These are phyloP conservation scores for Porites lobata DNA, from an alignment of 92 coral and sea anemone species.

Conservation along the genomic window DNA sequence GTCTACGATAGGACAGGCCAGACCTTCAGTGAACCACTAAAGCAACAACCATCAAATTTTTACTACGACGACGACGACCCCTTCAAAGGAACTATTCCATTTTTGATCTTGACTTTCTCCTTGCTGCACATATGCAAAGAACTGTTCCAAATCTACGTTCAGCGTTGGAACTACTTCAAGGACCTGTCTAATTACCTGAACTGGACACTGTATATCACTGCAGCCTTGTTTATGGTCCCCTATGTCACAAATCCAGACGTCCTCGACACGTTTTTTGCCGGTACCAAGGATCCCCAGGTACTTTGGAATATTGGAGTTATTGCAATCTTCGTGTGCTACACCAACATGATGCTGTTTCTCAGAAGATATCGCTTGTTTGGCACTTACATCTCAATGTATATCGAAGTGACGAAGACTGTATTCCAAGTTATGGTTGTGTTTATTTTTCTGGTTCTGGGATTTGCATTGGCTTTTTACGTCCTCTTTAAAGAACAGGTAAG, in stretches of 20 bases:
- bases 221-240: constrained; percentile 74
- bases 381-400: constrained; percentile 78
- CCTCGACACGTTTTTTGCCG: constrained; percentile 55
- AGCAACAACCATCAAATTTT: constrained; percentile 16
- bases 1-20: constrained; percentile 49
- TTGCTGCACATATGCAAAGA: constrained; percentile 73
- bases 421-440: constrained; percentile 78
- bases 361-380: too few relatives aligned
- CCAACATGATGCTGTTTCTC: too few relatives aligned
- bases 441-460: constrained; percentile 57
- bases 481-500: constrained; percentile 85
- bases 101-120: constrained; percentile 62
- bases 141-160: constrained; percentile 75
- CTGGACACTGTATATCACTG: constrained; percentile 63
- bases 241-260: constrained; percentile 36
- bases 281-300: too few relatives aligned
- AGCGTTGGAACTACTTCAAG: constrained; percentile 70
- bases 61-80: neutral
- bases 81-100: constrained; percentile 1
- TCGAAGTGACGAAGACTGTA: constrained; percentile 78
- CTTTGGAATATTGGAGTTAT: too few relatives aligned
- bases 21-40: constrained; percentile 4
- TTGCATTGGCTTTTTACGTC: constrained; percentile 73
- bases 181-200: constrained; percentile 70
- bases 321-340: too few relatives aligned